Evolutionary conservation across 2,113 vertebrate genomes (phyloP).

Genomic region (Bucco capensis): DNA sequence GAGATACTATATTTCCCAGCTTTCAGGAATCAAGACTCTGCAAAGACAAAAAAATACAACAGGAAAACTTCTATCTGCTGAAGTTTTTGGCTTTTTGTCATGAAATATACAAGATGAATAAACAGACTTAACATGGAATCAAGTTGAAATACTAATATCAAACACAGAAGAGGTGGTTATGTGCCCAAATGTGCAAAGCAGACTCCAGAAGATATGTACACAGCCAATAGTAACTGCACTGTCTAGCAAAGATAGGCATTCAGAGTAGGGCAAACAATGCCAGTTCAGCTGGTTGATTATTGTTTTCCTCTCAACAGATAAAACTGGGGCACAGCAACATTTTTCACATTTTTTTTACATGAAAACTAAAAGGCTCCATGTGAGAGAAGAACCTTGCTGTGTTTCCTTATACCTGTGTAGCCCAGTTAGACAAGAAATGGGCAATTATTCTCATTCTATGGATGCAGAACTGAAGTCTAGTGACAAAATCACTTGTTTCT

Average conservation of each 20-base stretch:
- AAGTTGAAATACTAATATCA: slow-evolving; percentile 28
- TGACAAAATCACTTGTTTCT: background rate
- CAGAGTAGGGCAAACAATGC: background rate
- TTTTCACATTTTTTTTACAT: background rate
- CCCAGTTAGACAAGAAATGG: background rate
- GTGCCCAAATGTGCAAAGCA: slow-evolving; percentile 1
- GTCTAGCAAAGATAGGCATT: slow-evolving; percentile 12
- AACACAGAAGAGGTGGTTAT: background rate
- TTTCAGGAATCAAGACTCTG: background rate
- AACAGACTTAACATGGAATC: slow-evolving; percentile 2
- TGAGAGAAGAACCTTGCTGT: background rate
- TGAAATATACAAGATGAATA: background rate
- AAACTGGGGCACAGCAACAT: background rate
- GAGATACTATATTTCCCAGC: background rate
- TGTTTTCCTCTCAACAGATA: background rate
- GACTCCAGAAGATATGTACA: background rate
- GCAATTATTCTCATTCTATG: background rate
- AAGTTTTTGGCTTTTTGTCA: slow-evolving; percentile 8
- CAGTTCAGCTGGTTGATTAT: background rate
- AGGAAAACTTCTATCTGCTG: background rate
- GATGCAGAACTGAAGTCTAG: background rate
- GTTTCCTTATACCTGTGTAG: background rate
- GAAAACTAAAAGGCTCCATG: background rate
- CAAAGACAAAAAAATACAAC: background rate
- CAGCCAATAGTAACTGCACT: background rate